phyloP scores from a whole-genome alignment of 2,113 vertebrate genomes.

The Ellobius talpinus region DNA sequence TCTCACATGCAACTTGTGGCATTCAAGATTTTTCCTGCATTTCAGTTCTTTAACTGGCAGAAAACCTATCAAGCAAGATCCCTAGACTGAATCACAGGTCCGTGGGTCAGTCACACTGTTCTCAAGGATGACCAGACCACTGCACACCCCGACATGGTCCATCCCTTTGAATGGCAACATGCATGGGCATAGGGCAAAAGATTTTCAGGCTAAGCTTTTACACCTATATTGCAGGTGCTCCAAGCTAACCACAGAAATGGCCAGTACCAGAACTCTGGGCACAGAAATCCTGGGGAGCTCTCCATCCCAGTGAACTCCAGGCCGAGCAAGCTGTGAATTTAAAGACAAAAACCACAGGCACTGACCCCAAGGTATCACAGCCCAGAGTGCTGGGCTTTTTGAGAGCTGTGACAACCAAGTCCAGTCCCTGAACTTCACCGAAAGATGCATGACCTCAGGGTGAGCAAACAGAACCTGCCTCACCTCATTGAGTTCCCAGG shows the following conservation, averaged over 20 bases:
- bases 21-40: background rate
- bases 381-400: background rate
- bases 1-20: background rate
- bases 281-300: background rate
- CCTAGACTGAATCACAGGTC: background rate
- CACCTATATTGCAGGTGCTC: fast-evolving
- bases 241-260: background rate
- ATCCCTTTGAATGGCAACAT: fast-evolving
- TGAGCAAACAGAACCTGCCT: background rate
- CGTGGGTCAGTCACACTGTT: background rate
- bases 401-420: fast-evolving
- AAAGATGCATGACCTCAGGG: background rate
- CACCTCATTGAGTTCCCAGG: fast-evolving
- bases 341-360: background rate
- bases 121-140: background rate
- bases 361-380: background rate
- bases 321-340: background rate
- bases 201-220: fast-evolving
- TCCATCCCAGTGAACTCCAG: fast-evolving
- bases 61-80: background rate
- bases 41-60: background rate
- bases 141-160: background rate
- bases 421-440: too few relatives aligned
- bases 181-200: fast-evolving
- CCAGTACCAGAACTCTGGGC: background rate